Evolutionary conservation across 2,797 vertebrate species (phyloP).

Genomic region (Peromyscus nudipes): DNA sequence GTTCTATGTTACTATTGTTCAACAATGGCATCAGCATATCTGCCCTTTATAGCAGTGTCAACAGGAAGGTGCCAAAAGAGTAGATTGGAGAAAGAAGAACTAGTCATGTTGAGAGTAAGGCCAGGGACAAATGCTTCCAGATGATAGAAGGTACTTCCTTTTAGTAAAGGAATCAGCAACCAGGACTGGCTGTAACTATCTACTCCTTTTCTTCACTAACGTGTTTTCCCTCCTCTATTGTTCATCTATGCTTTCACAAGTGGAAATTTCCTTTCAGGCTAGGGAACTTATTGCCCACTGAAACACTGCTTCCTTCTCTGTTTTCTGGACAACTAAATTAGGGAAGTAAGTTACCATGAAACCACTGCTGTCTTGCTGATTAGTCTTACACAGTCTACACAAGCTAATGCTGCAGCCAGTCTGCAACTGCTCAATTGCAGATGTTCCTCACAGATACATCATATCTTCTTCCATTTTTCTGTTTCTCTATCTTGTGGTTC

Average conservation of each 20-base stretch:
- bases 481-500: slow-evolving; percentile 12
- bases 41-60: background rate
- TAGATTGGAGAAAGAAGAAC: background rate
- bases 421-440: background rate
- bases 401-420: background rate
- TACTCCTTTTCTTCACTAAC: background rate
- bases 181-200: background rate
- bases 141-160: background rate
- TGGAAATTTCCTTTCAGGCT: background rate
- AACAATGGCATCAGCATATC: background rate
- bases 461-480: background rate
- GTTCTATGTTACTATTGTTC: background rate
- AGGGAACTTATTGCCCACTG: background rate
- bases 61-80: background rate
- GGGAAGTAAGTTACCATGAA: background rate
- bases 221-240: background rate
- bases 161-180: background rate
- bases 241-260: slow-evolving; percentile 17
- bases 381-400: background rate
- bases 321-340: background rate
- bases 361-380: background rate
- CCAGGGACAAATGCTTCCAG: background rate
- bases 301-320: background rate
- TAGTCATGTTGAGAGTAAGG: background rate
- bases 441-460: slow-evolving; percentile 20